A percentile compares a stretch with the other conserved stretches of the same genome.
phyloP scores from a whole-genome alignment of 1,140 invertebrate species.

The Ips nitidus region DNA sequence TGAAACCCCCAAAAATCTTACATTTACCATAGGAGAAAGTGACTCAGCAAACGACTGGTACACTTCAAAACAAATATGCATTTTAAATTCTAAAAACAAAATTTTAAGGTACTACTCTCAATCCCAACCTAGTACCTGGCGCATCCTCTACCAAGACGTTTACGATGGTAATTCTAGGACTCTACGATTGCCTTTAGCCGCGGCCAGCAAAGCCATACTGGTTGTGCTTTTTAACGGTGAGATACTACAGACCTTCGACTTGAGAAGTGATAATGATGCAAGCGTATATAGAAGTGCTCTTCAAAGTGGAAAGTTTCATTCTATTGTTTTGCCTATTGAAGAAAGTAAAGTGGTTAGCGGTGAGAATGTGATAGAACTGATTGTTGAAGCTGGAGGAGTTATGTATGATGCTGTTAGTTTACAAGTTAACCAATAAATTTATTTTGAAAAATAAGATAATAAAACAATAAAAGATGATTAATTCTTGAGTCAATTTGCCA shows the following conservation, averaged over 20 bases:
- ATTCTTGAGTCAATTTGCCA: too few species aligned
- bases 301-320: conserved; percentile 15
- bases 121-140: conserved; percentile 16
- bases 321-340: neutral
- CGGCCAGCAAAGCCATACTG: conserved; percentile 11
- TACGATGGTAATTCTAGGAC: conserved; percentile 9
- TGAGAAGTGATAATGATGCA: conserved; percentile 10
- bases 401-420: conserved; percentile 24
- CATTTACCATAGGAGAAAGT: conserved; percentile 12
- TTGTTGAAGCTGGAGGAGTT: conserved; percentile 6
- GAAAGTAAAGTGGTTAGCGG: conserved; percentile 6
- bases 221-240: conserved; percentile 14
- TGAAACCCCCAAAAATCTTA: neutral
- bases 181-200: conserved; percentile 12
- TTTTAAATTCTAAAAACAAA: neutral
- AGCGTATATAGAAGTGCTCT: conserved; percentile 17
- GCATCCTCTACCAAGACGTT: conserved; percentile 12
- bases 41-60: conserved; percentile 13
- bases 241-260: conserved; percentile 6
- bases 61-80: neutral
- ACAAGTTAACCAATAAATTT: conserved; percentile 6
- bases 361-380: neutral
- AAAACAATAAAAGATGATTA: too few species aligned
- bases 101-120: conserved; percentile 22
- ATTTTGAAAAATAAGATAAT: too few species aligned